Evolutionary conservation across 2,888 invertebrate genomes (phyloP).

Genomic region (Patella ulyssiponensis): DNA sequence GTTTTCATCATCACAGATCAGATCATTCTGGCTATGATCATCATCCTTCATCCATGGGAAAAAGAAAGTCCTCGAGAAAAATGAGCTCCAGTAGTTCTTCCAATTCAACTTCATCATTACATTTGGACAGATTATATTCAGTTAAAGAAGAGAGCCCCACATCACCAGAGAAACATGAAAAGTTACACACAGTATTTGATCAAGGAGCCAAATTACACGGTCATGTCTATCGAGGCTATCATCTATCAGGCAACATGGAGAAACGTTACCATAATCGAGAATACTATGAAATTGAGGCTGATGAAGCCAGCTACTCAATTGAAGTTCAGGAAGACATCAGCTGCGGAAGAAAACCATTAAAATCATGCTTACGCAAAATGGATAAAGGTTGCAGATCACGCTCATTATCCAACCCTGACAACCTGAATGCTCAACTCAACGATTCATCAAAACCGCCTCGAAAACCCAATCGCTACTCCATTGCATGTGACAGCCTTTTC

Average conservation of each 20-base stretch:
- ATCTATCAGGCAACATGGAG: constrained; percentile 9
- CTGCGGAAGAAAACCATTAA: constrained; percentile 58
- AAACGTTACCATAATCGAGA: constrained; percentile 10
- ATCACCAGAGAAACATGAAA: constrained; percentile 45
- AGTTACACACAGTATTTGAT: constrained; percentile 3
- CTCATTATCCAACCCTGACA: constrained; percentile 52
- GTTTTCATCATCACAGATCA: background rate
- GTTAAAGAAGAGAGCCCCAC: constrained; percentile 57
- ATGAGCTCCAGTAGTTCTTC: constrained; percentile 7
- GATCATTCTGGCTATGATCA: constrained; percentile 3
- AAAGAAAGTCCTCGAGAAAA: background rate
- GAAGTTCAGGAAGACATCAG: constrained; percentile 11
- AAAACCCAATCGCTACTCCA: constrained; percentile 59
- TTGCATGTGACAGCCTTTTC: constrained; percentile 63
- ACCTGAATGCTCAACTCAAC: constrained; percentile 23
- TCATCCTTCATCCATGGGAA: constrained; percentile 5
- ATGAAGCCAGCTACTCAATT: constrained; percentile 7
- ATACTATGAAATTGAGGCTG: constrained; percentile 4
- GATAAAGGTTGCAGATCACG: constrained; percentile 49
- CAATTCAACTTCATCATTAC: constrained; percentile 15
- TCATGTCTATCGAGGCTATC: background rate
- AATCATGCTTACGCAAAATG: constrained; percentile 62
- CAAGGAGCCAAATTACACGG: constrained; percentile 2
- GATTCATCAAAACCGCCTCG: constrained; percentile 44
- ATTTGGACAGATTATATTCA: constrained; percentile 52